Conservation (phyloP, 1,140 invertebrate genomes). For the Drosophila neocordata region DNA sequence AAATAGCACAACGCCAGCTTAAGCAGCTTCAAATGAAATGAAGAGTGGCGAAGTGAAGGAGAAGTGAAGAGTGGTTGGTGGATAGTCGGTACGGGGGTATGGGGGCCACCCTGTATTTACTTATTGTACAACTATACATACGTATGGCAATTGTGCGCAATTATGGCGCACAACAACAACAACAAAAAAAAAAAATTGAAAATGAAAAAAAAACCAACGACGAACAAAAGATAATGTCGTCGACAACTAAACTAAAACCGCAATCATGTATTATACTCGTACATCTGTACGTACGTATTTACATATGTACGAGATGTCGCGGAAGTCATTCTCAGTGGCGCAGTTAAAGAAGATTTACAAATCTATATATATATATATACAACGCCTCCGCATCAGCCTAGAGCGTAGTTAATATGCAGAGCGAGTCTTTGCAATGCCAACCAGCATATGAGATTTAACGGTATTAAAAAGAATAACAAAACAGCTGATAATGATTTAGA, state of each 20-base stretch:
- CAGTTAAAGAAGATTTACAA: constrained; percentile 31
- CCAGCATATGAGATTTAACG: constrained; percentile 18
- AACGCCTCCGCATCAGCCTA: constrained; percentile 25
- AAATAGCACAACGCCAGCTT: constrained; percentile 66
- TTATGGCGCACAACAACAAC: constrained; percentile 58
- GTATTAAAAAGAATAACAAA: neutral
- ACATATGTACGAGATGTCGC: constrained; percentile 40
- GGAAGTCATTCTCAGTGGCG: constrained; percentile 43
- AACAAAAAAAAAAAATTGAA: constrained; percentile 38
- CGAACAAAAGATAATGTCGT: constrained; percentile 59
- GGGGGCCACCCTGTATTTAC: constrained; percentile 59
- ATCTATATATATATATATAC: neutral
- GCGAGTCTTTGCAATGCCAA: neutral
- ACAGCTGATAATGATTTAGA: constrained; percentile 6
- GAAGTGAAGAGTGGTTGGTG: constrained; percentile 43
- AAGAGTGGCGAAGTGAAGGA: constrained; percentile 31
- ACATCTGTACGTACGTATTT: constrained; percentile 23
- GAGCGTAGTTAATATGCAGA: constrained; percentile 23
- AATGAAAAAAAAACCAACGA: neutral
- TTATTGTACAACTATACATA: constrained; percentile 7
- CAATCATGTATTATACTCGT: constrained; percentile 46
- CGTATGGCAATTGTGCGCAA: constrained; percentile 67
- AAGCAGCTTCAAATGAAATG: constrained; percentile 46
- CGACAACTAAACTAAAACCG: constrained; percentile 44
- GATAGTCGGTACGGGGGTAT: neutral